Conservation (phyloP, 2,888 invertebrate genomes). For the Noctua pronuba region DNA sequence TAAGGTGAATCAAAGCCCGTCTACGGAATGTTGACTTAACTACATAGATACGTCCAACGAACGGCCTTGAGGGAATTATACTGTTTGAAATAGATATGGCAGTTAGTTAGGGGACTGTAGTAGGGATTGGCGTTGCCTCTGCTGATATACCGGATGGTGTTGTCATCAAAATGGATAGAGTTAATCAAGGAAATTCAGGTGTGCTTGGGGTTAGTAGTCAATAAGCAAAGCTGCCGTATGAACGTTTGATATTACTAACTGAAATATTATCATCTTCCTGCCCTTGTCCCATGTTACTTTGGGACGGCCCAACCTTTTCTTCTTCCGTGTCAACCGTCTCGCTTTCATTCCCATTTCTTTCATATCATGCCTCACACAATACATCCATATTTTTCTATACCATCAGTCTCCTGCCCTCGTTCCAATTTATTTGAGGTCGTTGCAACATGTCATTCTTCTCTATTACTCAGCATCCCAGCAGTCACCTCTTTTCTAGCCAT, state of each 20-base stretch:
- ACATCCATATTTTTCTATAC: not conserved
- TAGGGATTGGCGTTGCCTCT: not conserved
- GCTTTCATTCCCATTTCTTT: not conserved
- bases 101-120: slow-evolving; percentile 22
- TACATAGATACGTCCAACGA: slow-evolving; percentile 1
- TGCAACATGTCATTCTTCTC: not conserved
- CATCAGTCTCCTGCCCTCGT: not conserved
- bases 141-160: not conserved
- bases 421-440: not conserved
- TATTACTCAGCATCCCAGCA: not conserved
- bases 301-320: not conserved
- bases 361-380: not conserved
- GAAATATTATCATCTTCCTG: not conserved
- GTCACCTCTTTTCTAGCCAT: not conserved
- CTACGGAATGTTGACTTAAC: slow-evolving; percentile 22
- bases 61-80: slow-evolving; percentile 36
- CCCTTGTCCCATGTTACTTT: not conserved
- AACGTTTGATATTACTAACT: not conserved
- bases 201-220: not conserved
- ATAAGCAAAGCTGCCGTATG: no score
- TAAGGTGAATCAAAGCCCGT: slow-evolving; percentile 26
- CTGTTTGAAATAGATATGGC: not conserved
- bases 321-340: not conserved
- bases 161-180: not conserved
- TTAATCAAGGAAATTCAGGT: not conserved